Conservation (phyloP, 1,140 invertebrate species). For the Oedothorax gibbosus region DNA sequence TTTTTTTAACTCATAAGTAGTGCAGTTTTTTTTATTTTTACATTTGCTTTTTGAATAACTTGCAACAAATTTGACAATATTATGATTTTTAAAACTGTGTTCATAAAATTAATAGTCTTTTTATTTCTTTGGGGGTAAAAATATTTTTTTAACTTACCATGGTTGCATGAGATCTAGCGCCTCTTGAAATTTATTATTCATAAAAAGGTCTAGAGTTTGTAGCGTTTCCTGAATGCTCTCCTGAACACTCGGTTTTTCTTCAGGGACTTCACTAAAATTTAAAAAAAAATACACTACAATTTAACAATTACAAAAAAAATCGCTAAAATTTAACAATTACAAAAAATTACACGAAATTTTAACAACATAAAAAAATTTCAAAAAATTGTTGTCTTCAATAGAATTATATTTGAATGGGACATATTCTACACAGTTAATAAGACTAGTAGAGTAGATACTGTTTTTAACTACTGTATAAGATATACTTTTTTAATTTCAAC, state of each 20-base stretch:
- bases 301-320: too few relatives aligned
- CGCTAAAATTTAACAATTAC: too few relatives aligned
- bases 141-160: conserved; percentile 72
- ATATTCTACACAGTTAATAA: too few relatives aligned
- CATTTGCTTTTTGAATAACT: not conserved
- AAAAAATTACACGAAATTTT: too few relatives aligned
- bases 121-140: conserved; percentile 25
- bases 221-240: conserved; percentile 75
- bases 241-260: conserved; percentile 40
- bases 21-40: too few relatives aligned
- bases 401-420: too few relatives aligned
- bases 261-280: conserved; percentile 21
- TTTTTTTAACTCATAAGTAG: not conserved
- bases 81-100: not conserved
- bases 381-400: too few relatives aligned
- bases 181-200: conserved; percentile 87
- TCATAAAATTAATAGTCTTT: not conserved
- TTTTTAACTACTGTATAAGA: not conserved
- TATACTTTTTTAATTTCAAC: too few relatives aligned
- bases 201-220: conserved; percentile 82
- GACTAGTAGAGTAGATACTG: not conserved
- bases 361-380: too few relatives aligned
- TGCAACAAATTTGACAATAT: not conserved
- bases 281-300: not conserved
- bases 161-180: conserved; percentile 81